Base-by-base conservation (phyloP, 2,113 vertebrate species). In the Speoplatyrhinus poulsoni region DNA sequence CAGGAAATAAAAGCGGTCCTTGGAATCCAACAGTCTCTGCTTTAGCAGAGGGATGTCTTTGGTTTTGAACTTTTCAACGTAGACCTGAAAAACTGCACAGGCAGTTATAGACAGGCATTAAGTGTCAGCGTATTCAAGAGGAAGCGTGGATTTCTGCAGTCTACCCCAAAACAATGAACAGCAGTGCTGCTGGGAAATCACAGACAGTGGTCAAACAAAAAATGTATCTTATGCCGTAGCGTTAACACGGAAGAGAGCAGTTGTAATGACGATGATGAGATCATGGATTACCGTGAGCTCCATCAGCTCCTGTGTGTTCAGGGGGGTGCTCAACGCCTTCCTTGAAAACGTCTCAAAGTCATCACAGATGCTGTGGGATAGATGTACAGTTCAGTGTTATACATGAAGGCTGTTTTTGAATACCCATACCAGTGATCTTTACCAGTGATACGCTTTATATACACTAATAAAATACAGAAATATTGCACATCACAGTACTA, bases 301-400 rank as follows among this genome's bases (percentile, higher is more conserved):
- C 92, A 96, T 94, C n/a, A 97, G 88, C 16, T 91, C 91, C 16
- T 95, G 89, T 12, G 95, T 97, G 78, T 94, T 94, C 56, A 88
- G 79, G 2, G 95, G 96, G 3, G 90, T 93, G 68, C 86, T 92
- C 66, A 95, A 89, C 46, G 94, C 94, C 78, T 90, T 95, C 70
- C 94, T 93, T 59, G 95, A 87, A 86, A 98, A 95, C 76, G 64
- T 92, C 79, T 95, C 92, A 93, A 94, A 96, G 65, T 95, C 94
- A 12, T 88, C 72, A 79, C 95, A 95, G 13, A 98, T 77, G 69
- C 95, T 97, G 85, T 63, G 13, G 58, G 48, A 56, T 10, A 69
- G 3, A 12, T 69, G 69, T 69, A 52, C 26, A 52, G 59, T 62
- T 75, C 17, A 26, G 33, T 53, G 48, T 16, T 16, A 61, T 9